phyloP scores from a whole-genome alignment of 1,140 invertebrate species.

The Subanguina moxae region DNA sequence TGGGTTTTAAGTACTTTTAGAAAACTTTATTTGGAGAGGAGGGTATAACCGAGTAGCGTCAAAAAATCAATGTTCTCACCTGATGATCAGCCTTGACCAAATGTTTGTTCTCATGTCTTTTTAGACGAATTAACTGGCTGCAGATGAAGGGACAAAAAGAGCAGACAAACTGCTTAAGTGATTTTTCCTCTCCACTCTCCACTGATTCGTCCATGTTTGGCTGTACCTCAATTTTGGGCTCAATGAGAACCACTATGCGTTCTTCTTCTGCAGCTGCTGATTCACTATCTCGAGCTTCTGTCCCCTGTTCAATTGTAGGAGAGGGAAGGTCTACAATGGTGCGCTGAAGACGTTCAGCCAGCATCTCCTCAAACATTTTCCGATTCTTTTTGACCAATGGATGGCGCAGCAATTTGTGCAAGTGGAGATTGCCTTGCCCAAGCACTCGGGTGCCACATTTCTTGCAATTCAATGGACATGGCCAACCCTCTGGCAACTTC shows the following conservation, averaged over 20 bases:
- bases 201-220: not conserved
- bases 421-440: not conserved
- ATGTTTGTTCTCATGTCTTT: conserved; percentile 32
- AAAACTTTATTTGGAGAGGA: too few species aligned
- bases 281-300: not conserved
- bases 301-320: not conserved
- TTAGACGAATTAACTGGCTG: conserved; percentile 21
- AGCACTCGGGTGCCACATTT: not conserved
- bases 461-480: not conserved
- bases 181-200: not conserved
- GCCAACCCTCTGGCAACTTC: not conserved
- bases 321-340: not conserved
- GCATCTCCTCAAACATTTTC: not conserved
- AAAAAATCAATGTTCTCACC: too few species aligned
- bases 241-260: not conserved
- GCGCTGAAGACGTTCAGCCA: not conserved
- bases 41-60: too few species aligned
- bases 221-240: not conserved
- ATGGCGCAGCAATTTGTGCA: not conserved
- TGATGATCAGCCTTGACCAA: conserved; percentile 30
- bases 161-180: conserved; percentile 8
- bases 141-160: conserved; percentile 17
- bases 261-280: not conserved
- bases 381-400: not conserved
- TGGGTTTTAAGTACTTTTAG: too few species aligned